Evolutionary conservation across 37 sponge, comb jelly and placozoan genomes (phyloP).

Genomic region (Oscarella lobularis): DNA sequence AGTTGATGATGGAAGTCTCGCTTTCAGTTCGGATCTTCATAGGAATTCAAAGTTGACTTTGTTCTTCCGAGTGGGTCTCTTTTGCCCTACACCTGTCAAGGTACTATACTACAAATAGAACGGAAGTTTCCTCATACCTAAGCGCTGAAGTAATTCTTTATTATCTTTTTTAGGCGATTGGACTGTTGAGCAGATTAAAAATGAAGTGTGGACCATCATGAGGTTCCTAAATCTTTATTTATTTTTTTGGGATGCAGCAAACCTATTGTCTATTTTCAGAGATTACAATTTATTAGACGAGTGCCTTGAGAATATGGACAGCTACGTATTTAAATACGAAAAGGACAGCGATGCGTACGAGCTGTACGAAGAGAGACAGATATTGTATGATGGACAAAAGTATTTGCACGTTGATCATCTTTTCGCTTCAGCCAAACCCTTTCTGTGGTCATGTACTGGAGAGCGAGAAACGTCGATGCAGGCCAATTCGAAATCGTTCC

Average conservation of each 20-base stretch:
- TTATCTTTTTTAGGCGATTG: background rate
- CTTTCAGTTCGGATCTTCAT: too few species aligned
- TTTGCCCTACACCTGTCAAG: background rate
- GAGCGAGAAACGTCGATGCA: background rate
- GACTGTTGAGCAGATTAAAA: background rate
- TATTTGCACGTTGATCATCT: too few species aligned
- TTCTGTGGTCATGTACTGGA: slow-evolving; percentile 6
- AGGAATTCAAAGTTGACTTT: background rate
- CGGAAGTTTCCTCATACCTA: background rate
- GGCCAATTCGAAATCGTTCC: background rate
- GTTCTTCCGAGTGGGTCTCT: background rate
- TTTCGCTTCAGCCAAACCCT: background rate
- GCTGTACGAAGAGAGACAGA: background rate
- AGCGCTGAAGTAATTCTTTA: background rate
- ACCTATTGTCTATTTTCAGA: too few species aligned
- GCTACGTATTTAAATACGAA: background rate
- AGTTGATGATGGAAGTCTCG: too few species aligned
- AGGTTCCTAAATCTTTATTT: background rate
- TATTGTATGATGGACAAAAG: background rate
- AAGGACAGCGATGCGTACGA: background rate
- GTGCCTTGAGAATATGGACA: background rate
- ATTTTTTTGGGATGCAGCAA: too few species aligned
- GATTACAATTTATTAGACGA: too few species aligned
- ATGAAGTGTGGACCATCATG: background rate
- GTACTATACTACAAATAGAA: too few species aligned